Percentiles rank a stretch among this genome's conserved stretches.
Evolutionary conservation across 2,797 vertebrate genomes (phyloP).

Genomic region (Chrysocyon brachyurus): DNA sequence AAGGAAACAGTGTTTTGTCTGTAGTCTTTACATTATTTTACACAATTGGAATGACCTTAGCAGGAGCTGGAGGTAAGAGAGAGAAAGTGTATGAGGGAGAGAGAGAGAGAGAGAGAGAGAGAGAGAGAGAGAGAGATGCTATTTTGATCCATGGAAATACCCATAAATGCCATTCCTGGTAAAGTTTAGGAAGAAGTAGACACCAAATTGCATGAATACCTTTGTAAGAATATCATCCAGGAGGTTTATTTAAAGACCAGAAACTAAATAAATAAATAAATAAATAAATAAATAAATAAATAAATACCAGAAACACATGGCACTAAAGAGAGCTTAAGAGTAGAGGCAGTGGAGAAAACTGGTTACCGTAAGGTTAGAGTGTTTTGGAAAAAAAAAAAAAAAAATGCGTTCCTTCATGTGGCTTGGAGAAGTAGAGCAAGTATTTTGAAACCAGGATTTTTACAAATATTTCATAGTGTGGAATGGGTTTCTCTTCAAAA

Average conservation of each 20-base stretch:
- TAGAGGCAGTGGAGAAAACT: neutral
- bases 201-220: neutral
- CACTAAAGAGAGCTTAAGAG: neutral
- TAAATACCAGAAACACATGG: constrained; percentile 16
- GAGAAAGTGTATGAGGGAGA: neutral
- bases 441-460: constrained; percentile 63
- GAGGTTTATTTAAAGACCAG: constrained; percentile 54
- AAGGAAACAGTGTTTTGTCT: neutral
- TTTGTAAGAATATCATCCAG: neutral
- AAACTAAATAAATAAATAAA: neutral
- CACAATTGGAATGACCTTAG: neutral
- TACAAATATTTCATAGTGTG: constrained; percentile 34
- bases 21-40: neutral
- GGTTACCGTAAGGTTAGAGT: neutral
- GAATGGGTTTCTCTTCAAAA: constrained; percentile 41
- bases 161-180: neutral
- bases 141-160: neutral
- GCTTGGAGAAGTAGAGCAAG: constrained; percentile 40
- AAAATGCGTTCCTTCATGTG: neutral
- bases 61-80: neutral
- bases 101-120: neutral
- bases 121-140: neutral
- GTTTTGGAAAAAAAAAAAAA: neutral
- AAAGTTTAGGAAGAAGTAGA: constrained; percentile 13
- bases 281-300: too few relatives aligned